Base-by-base conservation (phyloP, 2,888 invertebrate species). In the Mesorhabditis belari region DNA sequence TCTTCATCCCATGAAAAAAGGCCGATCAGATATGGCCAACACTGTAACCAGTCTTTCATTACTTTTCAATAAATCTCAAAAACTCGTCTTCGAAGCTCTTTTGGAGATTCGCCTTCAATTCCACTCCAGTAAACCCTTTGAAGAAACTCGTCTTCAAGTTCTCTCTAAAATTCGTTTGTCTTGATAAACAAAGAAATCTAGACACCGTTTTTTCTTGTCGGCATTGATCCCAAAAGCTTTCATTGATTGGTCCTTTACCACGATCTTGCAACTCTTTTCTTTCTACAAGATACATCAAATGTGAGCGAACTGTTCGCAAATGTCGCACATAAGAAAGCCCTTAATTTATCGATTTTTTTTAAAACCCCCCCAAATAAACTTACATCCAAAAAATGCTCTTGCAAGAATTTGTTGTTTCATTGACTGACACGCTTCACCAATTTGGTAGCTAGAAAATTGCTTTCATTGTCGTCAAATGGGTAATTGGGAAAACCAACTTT, bases 401-500 rank as follows among this genome's bases (percentile, higher is more conserved):
- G 92, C 92, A 69, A 93, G 90, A 62, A 95, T 93, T 84, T 94
- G 93, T 12, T 90, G 87, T 65, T 89, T 88, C 93, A 94, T 94
- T 0, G 91, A 92, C 81, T 90, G 90, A 85, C 93, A 95, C 9
- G 94, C 89, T 75, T 90, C 85, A 81, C 89, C 85, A 66, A 87
- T 83, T 51, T 86, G 85, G 62, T 83, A 83, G 63, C 85, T 85
- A 77, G 57, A 77, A 70, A n/a, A 2, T 6, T 21, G 17, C 23
- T 9, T 51, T 51, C n/a, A 4, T 6, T 24, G 4, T 60, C 19
- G 49, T 21, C 19, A 2, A 23, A 57, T 49, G 17, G 19, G 17
- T 19, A 29, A 17, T 58, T 28, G 9, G n/a, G n/a, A 26, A 23
- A 29, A 60, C 72, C 65, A 29, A 71, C 73, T 73, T 72, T 53